Evolutionary conservation across 2,113 vertebrate genomes (phyloP).

Genomic region (Paramisgurnus dabryanus): DNA sequence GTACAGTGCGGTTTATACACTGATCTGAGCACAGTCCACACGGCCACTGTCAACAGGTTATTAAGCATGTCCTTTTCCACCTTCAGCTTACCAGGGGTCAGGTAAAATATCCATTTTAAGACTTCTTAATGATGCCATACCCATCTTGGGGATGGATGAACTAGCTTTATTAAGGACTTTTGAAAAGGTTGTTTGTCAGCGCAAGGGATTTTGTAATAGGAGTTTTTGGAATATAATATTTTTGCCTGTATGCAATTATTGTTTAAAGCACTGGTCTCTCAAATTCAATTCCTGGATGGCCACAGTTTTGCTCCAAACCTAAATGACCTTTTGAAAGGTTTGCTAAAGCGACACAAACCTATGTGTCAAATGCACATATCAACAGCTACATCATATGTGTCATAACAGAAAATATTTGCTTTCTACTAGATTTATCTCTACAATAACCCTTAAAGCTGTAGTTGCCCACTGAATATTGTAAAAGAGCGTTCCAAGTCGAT

Average conservation of each 20-base stretch:
- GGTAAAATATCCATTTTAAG: not conserved
- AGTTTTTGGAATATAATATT: no score
- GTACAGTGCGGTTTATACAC: conserved; percentile 53
- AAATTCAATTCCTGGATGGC: no score
- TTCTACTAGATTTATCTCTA: conserved; percentile 21
- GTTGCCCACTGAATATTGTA: not conserved
- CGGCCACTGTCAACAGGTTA: conserved; percentile 57
- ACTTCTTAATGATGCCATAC: not conserved
- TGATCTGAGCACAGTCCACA: conserved; percentile 58
- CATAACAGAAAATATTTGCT: conserved; percentile 2
- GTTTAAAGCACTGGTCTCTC: no score
- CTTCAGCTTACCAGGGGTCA: conserved; percentile 32
- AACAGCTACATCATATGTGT: not conserved
- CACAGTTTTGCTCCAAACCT: no score
- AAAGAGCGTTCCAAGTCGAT: conserved; percentile 26
- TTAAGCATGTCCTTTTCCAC: conserved; percentile 55
- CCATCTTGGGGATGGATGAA: not conserved
- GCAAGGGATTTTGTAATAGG: not conserved
- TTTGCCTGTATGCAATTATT: no score
- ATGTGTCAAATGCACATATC: not conserved
- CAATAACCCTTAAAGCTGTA: conserved; percentile 5
- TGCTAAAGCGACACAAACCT: no score
- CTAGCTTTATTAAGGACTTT: conserved; percentile 25
- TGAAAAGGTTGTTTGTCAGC: not conserved
- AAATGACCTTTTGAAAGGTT: no score